Conservation (phyloP, 2,888 invertebrate species). For the Melinaea marsaeus region DNA sequence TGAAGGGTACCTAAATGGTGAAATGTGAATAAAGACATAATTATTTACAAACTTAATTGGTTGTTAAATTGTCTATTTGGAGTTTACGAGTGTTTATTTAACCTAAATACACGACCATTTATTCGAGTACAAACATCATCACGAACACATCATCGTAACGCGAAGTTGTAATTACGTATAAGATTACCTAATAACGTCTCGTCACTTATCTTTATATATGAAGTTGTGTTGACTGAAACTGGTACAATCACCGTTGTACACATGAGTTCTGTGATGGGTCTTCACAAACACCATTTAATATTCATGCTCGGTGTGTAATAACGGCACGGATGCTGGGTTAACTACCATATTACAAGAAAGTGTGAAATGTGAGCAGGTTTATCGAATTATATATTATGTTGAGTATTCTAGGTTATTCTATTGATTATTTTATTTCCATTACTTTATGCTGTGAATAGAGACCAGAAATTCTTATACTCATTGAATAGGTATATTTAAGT, state of each 20-base stretch:
- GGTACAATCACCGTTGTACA: conserved; percentile 59
- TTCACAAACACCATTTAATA: conserved; percentile 57
- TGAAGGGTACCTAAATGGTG: no score
- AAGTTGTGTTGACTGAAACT: conserved; percentile 51
- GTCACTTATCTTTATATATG: conserved; percentile 10
- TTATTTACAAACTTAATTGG: conserved; percentile 1
- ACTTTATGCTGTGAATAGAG: no score
- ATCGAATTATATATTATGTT: no score
- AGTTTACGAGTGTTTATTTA: conserved; percentile 14
- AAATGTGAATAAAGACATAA: no score
- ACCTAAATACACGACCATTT: conserved; percentile 19
- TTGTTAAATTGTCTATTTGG: conserved; percentile 6
- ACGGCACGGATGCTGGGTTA: conserved; percentile 22
- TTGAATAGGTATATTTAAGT: no score
- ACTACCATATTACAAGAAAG: neutral
- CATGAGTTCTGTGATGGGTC: conserved; percentile 43
- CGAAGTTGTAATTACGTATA: conserved; percentile 23
- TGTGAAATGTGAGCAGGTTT: neutral
- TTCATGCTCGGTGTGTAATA: conserved; percentile 47
- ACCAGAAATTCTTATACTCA: no score
- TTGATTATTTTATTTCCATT: no score
- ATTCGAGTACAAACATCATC: conserved; percentile 20
- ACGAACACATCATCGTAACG: conserved; percentile 25
- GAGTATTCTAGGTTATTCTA: no score
- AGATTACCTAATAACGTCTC: conserved; percentile 15